Conservation (phyloP, 2,888 invertebrate genomes). For the Carterocephalus palaemon region DNA sequence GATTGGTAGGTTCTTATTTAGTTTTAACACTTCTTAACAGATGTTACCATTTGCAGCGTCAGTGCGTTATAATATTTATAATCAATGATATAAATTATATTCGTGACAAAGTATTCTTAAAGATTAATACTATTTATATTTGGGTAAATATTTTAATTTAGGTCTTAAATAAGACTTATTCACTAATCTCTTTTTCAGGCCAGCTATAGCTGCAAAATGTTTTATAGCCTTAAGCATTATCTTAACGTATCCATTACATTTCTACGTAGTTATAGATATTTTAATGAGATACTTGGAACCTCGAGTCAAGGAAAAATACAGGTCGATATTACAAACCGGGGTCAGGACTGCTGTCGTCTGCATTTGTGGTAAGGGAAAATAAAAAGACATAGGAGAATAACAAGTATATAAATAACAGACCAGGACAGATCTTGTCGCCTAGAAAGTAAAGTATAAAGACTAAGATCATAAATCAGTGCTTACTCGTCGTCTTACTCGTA, state of each 20-base stretch:
- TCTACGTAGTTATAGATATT: slow-evolving; percentile 94
- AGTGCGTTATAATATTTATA: too few relatives aligned
- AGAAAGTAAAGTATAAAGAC: too few relatives aligned
- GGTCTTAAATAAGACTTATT: background rate
- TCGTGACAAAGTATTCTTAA: too few relatives aligned
- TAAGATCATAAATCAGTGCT: too few relatives aligned
- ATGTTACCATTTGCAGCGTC: too few relatives aligned
- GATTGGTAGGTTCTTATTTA: slow-evolving; percentile 82
- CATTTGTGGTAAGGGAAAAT: slow-evolving; percentile 68
- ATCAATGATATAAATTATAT: too few relatives aligned
- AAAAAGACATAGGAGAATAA: too few relatives aligned
- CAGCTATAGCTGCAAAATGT: slow-evolving; percentile 87
- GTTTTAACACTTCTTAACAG: background rate
- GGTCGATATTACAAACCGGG: slow-evolving; percentile 46
- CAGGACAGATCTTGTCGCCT: too few relatives aligned
- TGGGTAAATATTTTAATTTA: background rate
- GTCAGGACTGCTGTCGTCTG: slow-evolving; percentile 53
- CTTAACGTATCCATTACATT: slow-evolving; percentile 94
- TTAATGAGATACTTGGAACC: slow-evolving; percentile 86
- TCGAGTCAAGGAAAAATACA: slow-evolving; percentile 73
- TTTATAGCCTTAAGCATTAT: slow-evolving; percentile 93
- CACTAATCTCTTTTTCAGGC: slow-evolving; percentile 66
- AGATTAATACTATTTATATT: too few relatives aligned
- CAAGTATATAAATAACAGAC: too few relatives aligned
- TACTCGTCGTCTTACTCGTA: too few relatives aligned